Conservation (phyloP, 1,140 invertebrate species). For the Euwallacea similis region DNA sequence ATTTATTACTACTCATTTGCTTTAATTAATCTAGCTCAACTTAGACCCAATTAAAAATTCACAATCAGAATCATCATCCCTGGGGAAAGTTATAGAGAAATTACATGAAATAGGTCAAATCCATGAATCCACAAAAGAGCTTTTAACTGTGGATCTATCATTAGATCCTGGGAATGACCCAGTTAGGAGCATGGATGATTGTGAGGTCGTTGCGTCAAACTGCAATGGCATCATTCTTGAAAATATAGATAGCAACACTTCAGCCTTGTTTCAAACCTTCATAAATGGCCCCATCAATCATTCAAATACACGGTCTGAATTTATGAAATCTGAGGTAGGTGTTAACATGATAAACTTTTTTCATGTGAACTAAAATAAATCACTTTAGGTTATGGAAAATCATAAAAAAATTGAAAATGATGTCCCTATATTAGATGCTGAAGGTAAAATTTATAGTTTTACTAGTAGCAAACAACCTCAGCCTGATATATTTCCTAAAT, state of each 20-base stretch:
- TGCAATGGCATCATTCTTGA: conserved; percentile 40
- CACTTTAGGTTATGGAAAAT: conserved; percentile 59
- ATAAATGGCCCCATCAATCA: conserved; percentile 3
- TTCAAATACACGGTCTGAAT: conserved; percentile 18
- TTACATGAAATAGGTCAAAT: conserved; percentile 15
- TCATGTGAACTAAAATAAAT: too few species aligned
- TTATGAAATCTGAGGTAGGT: conserved; percentile 44
- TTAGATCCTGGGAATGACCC: conserved; percentile 12
- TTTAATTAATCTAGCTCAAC: background rate
- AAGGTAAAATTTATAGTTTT: conserved; percentile 60
- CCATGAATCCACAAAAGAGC: conserved; percentile 9
- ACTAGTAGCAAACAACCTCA: conserved; percentile 43
- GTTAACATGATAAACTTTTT: conserved; percentile 24
- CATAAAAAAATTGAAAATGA: conserved; percentile 57
- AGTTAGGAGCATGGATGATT: conserved; percentile 34
- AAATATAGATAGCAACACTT: conserved; percentile 40
- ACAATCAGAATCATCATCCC: background rate
- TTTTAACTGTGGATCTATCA: conserved; percentile 37
- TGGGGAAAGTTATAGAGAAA: conserved; percentile 19
- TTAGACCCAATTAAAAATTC: background rate
- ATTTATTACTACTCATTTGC: background rate
- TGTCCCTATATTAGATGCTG: conserved; percentile 61
- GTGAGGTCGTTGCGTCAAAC: conserved; percentile 13
- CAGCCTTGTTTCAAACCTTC: conserved; percentile 45
- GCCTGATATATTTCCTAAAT: conserved; percentile 46